Percentiles rank a stretch among this genome's conserved stretches.
Conservation (phyloP, 2,888 invertebrate species). For the Phyllotreta striolata region DNA sequence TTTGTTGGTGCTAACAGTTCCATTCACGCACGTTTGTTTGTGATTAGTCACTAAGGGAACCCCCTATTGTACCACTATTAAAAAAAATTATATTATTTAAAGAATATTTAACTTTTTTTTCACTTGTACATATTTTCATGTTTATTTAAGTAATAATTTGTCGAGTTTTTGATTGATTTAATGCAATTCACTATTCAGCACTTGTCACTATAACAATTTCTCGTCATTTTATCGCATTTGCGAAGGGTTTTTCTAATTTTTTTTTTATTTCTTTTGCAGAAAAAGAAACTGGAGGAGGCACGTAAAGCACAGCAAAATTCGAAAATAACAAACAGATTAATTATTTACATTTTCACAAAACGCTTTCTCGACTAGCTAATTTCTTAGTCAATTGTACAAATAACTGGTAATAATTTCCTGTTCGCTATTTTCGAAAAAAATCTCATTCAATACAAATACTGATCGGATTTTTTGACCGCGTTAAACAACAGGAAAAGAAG, state of each 20-base stretch:
- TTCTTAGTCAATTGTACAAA: too few relatives aligned
- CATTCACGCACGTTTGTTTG: too few relatives aligned
- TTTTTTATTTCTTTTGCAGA: constrained; percentile 68
- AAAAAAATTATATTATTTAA: background rate
- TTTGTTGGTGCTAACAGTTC: too few relatives aligned
- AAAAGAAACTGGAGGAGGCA: constrained; percentile 83
- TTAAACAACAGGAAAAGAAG: constrained; percentile 87
- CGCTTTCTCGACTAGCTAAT: too few relatives aligned
- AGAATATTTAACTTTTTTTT: constrained; percentile 2
- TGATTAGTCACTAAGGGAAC: too few relatives aligned
- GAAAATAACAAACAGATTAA: constrained; percentile 34
- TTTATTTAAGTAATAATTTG: background rate
- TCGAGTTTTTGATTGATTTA: too few relatives aligned
- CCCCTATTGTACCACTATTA: background rate
- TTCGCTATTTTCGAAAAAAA: constrained; percentile 1
- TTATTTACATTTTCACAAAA: background rate
- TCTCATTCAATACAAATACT: constrained; percentile 2
- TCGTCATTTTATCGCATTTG: constrained; percentile 4
- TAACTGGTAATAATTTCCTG: background rate
- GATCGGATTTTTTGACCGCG: constrained; percentile 29
- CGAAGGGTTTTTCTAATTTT: constrained; percentile 20
- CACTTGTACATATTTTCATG: background rate
- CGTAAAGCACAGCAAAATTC: constrained; percentile 59
- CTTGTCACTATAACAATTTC: too few relatives aligned
- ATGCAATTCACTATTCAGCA: too few relatives aligned